phyloP scores from a whole-genome alignment of 2,113 vertebrate species.

The Catharus minimus region DNA sequence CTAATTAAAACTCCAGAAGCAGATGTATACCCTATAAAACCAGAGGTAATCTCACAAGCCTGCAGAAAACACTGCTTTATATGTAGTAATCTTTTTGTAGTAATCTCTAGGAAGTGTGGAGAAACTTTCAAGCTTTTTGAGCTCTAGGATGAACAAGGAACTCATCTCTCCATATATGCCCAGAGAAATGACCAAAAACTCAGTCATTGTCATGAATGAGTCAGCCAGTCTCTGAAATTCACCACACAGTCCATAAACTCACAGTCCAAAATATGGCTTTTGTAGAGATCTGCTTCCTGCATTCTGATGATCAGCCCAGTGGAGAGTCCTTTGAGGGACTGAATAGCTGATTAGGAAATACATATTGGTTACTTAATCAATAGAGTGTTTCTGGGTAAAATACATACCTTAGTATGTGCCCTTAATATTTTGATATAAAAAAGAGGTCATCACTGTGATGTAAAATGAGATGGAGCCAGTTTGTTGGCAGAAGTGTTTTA shows the following conservation, averaged over 20 bases:
- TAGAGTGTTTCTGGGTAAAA: background rate
- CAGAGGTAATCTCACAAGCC: background rate
- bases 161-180: rapidly evolving
- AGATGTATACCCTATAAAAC: background rate
- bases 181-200: background rate
- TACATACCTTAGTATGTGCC: background rate
- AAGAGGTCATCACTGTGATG: background rate
- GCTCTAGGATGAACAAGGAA: background rate
- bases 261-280: background rate
- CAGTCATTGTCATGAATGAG: background rate
- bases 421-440: background rate
- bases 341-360: background rate
- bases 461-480: background rate
- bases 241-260: background rate
- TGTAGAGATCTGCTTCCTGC: background rate
- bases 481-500: background rate
- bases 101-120: background rate
- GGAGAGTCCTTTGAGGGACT: background rate
- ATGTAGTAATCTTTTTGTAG: background rate
- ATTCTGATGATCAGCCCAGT: background rate
- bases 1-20: background rate
- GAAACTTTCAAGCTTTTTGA: background rate
- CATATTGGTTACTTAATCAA: background rate
- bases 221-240: background rate
- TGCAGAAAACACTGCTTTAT: background rate